Conservation (phyloP, 2,888 invertebrate genomes). For the Orthonychiurus folsomi region DNA sequence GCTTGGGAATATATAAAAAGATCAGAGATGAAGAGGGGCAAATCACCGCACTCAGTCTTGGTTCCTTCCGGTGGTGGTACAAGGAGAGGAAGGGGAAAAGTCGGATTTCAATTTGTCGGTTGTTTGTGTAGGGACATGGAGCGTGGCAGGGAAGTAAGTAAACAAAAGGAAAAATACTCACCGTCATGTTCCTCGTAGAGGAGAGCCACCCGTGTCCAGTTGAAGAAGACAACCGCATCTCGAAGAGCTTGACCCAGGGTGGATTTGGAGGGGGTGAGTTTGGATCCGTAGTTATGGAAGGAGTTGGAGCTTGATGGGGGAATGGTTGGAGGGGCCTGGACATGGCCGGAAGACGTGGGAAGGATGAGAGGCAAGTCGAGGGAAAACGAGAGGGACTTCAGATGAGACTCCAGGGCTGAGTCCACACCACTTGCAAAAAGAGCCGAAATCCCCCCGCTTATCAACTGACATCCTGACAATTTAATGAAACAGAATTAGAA, state of each 20-base stretch:
- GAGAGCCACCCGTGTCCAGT: slow-evolving; percentile 88
- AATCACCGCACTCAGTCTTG: background rate
- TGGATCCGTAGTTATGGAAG: slow-evolving; percentile 59
- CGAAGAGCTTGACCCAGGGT: slow-evolving; percentile 66
- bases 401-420: slow-evolving; percentile 38
- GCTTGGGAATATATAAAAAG: background rate
- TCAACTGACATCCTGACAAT: slow-evolving; percentile 38
- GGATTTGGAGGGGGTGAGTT: slow-evolving; percentile 65
- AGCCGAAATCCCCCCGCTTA: slow-evolving; percentile 38
- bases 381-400: slow-evolving; percentile 40
- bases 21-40: background rate
- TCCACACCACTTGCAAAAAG: slow-evolving; percentile 38
- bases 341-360: slow-evolving; percentile 38
- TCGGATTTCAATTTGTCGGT: background rate
- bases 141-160: too few relatives aligned
- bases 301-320: slow-evolving; percentile 18
- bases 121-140: background rate
- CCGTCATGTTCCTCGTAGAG: slow-evolving; percentile 88
- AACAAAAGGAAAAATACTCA: slow-evolving; percentile 48
- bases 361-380: slow-evolving; percentile 39
- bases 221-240: slow-evolving; percentile 75
- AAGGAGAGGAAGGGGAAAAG: too few relatives aligned
- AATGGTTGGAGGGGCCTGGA: slow-evolving; percentile 20
- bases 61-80: background rate
- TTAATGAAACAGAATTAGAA: slow-evolving; percentile 13